These are phyloP conservation scores for Amphipyra tragopoginis DNA, from an alignment of 2,888 invertebrate species.

Conservation along the genomic window DNA sequence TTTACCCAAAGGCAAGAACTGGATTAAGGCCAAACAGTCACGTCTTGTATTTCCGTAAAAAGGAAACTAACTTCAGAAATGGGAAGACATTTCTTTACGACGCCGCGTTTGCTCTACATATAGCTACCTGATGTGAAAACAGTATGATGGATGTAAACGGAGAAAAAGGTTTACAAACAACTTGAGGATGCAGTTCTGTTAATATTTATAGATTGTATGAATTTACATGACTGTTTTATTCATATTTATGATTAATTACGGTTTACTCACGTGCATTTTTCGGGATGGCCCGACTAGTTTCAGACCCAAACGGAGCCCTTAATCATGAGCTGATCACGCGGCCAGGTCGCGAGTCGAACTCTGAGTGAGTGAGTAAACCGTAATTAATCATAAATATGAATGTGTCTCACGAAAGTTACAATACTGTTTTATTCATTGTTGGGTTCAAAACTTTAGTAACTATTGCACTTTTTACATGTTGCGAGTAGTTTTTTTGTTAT, in stretches of 20 bases:
- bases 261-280: too few species aligned
- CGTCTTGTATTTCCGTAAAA: constrained; percentile 74
- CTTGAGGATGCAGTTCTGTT: constrained; percentile 27
- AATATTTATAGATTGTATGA: constrained; percentile 9
- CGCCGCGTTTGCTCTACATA: constrained; percentile 47
- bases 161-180: constrained; percentile 20
- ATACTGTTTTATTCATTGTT: constrained; percentile 1
- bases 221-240: constrained; percentile 3
- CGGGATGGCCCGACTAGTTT: too few species aligned
- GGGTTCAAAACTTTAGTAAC: neutral
- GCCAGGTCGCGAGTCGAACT: too few species aligned
- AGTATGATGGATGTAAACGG: constrained; percentile 33
- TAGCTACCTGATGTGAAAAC: constrained; percentile 40
- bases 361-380: too few species aligned
- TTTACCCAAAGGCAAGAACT: constrained; percentile 67
- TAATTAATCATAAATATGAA: too few species aligned
- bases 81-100: constrained; percentile 67
- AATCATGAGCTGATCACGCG: too few species aligned
- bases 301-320: too few species aligned
- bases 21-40: constrained; percentile 80
- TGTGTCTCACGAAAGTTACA: too few species aligned
- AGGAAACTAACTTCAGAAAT: constrained; percentile 74
- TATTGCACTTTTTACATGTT: too few species aligned
- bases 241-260: too few species aligned
- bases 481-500: too few species aligned